Evolutionary conservation across 2,797 vertebrate genomes (phyloP), one percentile per base, ranked within the genome.

Genomic region (Ceryle rudis): DNA sequence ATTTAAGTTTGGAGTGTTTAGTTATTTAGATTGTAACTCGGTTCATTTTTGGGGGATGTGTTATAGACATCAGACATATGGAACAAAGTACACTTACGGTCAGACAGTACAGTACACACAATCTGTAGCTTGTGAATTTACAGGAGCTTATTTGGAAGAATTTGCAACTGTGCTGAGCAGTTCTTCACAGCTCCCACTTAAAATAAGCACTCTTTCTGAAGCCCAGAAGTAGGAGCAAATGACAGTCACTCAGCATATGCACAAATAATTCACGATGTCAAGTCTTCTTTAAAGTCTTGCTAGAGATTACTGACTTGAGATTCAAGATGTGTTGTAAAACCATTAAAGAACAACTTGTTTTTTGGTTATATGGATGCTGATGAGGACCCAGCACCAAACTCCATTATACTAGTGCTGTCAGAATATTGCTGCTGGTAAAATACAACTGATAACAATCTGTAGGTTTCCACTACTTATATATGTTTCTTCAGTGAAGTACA

Each of bases 161-260:
- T 86, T 23, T 86, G 85, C 81, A 86, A 73, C 67, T 82, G 90
- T 81, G 69, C 72, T 90, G 90, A 94, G 80, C 87, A 90, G 80
- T 75, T 93, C 89, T 94, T 93, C 96, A 95, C 96, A 96, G 81
- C 89, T 92, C 70, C 94, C 93, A 92, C 91, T 89, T 95, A 74
- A 84, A 81, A 94, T 81, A 91, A 80, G n/a, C 93, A 69, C 67
- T 55, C 92, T 95, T 82, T 94, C 51, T 90, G 92, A 82, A 92
- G 77, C 65, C 83, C 79, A 96, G 82, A 95, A 93, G 84, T 81
- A 91, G 57, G 37, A 85, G 61, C 61, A 93, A 96, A 93, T 85
- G 49, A 89, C 64, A 97, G 81, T 66, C 90, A 86, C 95, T 97
- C 91, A 92, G 60, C 94, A 93, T 89, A 92, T 90, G 93, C 92